Evolutionary conservation across 1,140 invertebrate genomes (phyloP).

Genomic region (Theocolax elegans): DNA sequence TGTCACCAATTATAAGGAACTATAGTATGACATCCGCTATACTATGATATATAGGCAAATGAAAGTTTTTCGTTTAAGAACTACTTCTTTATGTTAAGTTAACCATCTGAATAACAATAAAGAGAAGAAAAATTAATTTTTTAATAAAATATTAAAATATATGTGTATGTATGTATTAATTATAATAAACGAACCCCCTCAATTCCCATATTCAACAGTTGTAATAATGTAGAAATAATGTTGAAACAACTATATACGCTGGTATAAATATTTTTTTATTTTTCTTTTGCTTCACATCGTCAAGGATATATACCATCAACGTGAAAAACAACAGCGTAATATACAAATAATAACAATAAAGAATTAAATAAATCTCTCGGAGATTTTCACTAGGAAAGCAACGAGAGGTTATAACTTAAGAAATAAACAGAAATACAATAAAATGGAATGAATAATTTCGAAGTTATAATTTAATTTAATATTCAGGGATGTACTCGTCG

Average conservation of each 20-base stretch:
- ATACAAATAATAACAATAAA: conserved; percentile 5
- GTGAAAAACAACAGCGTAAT: conserved; percentile 23
- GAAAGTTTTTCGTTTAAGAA: too few relatives aligned
- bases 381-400: background rate
- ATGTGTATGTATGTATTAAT: too few relatives aligned
- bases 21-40: background rate
- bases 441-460: background rate
- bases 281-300: conserved; percentile 19
- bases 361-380: background rate
- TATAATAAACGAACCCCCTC: too few relatives aligned
- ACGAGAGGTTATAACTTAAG: background rate
- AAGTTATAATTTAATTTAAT: conserved; percentile 10
- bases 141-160: too few relatives aligned
- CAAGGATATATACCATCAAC: conserved; percentile 6
- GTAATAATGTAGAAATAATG: too few relatives aligned
- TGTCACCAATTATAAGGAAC: background rate
- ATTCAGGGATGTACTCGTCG: conserved; percentile 44
- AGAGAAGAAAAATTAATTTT: background rate
- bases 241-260: conserved; percentile 24
- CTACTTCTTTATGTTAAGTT: too few relatives aligned
- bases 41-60: too few relatives aligned
- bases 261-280: conserved; percentile 19
- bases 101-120: too few relatives aligned
- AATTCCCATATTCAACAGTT: too few relatives aligned
- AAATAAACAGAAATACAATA: background rate